Percentiles rank a stretch among this genome's conserved stretches.
These are phyloP conservation scores for Allobates femoralis DNA, from an alignment of 2,797 vertebrate genomes.

Conservation along the genomic window DNA sequence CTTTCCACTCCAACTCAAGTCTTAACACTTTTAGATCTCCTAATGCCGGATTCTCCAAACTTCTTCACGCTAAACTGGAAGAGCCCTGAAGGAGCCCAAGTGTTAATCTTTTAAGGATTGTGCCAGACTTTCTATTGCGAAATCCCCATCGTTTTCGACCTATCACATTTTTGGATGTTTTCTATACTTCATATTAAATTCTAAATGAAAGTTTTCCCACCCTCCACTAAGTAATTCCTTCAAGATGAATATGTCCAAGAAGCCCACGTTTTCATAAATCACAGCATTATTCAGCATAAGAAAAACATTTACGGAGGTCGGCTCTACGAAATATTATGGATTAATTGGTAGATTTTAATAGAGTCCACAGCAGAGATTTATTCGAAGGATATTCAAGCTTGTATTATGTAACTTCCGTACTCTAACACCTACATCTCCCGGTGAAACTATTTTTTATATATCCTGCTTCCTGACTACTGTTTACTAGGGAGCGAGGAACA, in stretches of 20 bases:
- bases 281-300: conserved; percentile 27
- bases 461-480: conserved; percentile 67
- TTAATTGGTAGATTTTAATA: conserved; percentile 52
- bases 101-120: neutral
- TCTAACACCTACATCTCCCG: conserved; percentile 48
- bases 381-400: conserved; percentile 47
- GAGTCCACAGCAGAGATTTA: conserved; percentile 46
- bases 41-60: neutral
- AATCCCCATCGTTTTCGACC: neutral
- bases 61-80: neutral
- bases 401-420: conserved; percentile 58
- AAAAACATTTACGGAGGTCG: conserved; percentile 39
- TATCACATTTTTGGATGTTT: neutral
- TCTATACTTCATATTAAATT: conserved; percentile 2
- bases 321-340: conserved; percentile 15
- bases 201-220: neutral
- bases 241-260: conserved; percentile 3
- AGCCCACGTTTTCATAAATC: conserved; percentile 27
- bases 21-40: neutral
- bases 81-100: neutral
- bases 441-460: conserved; percentile 44
- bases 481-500: conserved; percentile 67
- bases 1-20: neutral
- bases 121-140: neutral
- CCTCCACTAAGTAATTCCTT: neutral